phyloP scores from a whole-genome alignment of 2,888 invertebrate genomes.

The Antitype chi region DNA sequence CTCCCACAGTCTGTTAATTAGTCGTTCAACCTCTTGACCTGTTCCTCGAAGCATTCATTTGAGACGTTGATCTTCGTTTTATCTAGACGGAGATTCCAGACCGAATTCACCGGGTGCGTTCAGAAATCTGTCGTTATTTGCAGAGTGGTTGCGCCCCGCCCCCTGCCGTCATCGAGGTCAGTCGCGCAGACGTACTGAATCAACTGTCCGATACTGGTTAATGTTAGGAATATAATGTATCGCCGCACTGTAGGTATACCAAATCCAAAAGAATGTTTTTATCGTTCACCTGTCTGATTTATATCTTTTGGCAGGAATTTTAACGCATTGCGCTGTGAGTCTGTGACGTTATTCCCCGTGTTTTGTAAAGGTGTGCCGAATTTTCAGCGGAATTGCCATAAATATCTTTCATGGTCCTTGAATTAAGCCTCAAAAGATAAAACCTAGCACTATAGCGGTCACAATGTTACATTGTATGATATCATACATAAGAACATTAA shows the following conservation, averaged over 20 bases:
- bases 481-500: constrained; percentile 71
- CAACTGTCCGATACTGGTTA: constrained; percentile 72
- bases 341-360: constrained; percentile 25
- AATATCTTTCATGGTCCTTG: constrained; percentile 27
- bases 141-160: constrained; percentile 75
- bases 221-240: constrained; percentile 68
- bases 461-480: constrained; percentile 72
- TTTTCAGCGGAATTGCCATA: background rate
- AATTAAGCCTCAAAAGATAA: constrained; percentile 61
- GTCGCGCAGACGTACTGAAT: constrained; percentile 77
- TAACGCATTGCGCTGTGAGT: constrained; percentile 16
- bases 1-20: constrained; percentile 65
- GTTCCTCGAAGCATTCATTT: constrained; percentile 36
- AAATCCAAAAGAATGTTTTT: constrained; percentile 31
- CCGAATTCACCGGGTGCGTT: constrained; percentile 72
- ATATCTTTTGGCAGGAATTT: constrained; percentile 45
- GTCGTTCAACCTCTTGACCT: constrained; percentile 70
- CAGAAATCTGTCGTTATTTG: constrained; percentile 74
- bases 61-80: constrained; percentile 40
- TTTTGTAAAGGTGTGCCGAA: constrained; percentile 25
- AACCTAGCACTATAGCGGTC: constrained; percentile 57
- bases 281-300: constrained; percentile 27
- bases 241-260: constrained; percentile 26
- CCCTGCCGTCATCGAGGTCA: constrained; percentile 81
- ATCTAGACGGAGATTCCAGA: constrained; percentile 69